These are phyloP conservation scores for Melopsittacus undulatus DNA, from an alignment of 2,797 vertebrate species.

Conservation along the genomic window DNA sequence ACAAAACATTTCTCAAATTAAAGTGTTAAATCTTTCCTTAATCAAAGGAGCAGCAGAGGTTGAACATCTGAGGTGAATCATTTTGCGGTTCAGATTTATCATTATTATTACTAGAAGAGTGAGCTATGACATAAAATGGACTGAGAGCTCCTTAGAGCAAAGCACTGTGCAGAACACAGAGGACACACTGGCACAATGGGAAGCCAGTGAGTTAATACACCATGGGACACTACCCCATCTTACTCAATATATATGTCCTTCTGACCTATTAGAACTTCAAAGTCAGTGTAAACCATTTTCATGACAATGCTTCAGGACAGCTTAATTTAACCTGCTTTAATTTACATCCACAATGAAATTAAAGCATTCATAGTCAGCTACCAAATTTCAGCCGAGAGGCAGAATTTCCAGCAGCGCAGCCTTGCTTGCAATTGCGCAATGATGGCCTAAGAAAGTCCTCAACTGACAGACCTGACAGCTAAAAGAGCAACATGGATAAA, in stretches of 20 bases:
- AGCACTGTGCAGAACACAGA: background rate
- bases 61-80: background rate
- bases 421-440: background rate
- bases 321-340: background rate
- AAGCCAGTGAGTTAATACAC: background rate
- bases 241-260: background rate
- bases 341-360: background rate
- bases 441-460: background rate
- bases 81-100: background rate
- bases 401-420: background rate
- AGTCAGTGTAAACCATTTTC: background rate
- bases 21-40: conserved; percentile 49
- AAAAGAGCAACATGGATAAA: background rate
- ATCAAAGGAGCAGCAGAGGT: background rate
- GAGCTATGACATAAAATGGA: background rate
- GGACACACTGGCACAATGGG: fast-evolving
- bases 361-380: background rate
- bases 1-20: conserved; percentile 44
- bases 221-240: background rate
- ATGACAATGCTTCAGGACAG: background rate
- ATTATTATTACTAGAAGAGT: background rate
- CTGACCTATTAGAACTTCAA: background rate
- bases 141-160: background rate
- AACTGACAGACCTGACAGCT: background rate
- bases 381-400: background rate